A percentile compares a stretch with the other conserved stretches of the same genome.
These are phyloP conservation scores for Phataginus tetradactyla DNA, from an alignment of 2,797 vertebrate genomes.

Conservation along the genomic window DNA sequence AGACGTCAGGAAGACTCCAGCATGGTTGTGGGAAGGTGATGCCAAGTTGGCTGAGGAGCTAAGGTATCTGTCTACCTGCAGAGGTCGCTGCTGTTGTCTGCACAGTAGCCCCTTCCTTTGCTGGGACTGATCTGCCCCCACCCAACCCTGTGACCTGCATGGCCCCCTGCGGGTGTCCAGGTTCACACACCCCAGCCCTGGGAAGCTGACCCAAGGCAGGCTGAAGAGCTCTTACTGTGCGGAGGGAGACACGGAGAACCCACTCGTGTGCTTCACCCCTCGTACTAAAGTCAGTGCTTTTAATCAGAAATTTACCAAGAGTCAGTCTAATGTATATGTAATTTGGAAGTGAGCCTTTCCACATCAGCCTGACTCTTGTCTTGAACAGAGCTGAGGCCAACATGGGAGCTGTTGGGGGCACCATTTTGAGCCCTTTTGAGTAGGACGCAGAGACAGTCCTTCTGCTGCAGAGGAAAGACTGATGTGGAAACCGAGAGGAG, in stretches of 20 bases:
- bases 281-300: neutral
- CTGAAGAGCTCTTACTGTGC: neutral
- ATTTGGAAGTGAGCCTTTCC: neutral
- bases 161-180: rapidly evolving
- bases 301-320: neutral
- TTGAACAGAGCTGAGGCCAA: neutral
- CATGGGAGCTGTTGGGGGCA: rapidly evolving
- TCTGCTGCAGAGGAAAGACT: neutral
- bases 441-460: rapidly evolving
- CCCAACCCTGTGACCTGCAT: rapidly evolving
- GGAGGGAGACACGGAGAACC: neutral
- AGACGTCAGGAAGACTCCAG: neutral
- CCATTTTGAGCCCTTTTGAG: neutral
- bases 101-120: neutral
- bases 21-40: neutral
- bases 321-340: rapidly evolving
- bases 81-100: neutral
- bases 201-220: neutral
- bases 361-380: neutral
- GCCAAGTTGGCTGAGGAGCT: no score
- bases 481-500: rapidly evolving
- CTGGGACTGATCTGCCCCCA: neutral
- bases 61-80: neutral
- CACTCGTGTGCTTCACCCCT: neutral
- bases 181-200: rapidly evolving